Evolutionary conservation across 2,113 vertebrate genomes (phyloP).

Genomic region (Stercorarius parasiticus): DNA sequence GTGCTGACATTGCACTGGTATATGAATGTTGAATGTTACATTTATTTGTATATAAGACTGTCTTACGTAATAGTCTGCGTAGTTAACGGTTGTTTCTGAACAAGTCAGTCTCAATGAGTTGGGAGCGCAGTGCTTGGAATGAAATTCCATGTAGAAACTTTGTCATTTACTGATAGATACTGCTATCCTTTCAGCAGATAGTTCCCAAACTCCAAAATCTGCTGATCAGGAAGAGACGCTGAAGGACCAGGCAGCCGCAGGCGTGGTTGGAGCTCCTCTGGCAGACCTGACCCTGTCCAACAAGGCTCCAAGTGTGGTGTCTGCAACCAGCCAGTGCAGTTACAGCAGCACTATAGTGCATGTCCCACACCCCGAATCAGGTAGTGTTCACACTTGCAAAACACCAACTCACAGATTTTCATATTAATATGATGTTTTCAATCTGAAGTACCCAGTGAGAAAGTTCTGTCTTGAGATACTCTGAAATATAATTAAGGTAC

Average conservation of each 20-base stretch:
- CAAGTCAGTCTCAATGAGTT: not conserved
- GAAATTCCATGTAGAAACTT: not conserved
- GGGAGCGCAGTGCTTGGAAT: not conserved
- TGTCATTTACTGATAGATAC: slow-evolving; percentile 45
- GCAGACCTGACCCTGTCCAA: slow-evolving; percentile 80
- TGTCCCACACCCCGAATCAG: slow-evolving; percentile 84
- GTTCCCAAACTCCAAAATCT: slow-evolving; percentile 61
- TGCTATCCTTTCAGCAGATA: slow-evolving; percentile 35
- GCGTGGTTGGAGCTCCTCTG: slow-evolving; percentile 70
- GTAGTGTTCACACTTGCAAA: slow-evolving; percentile 30
- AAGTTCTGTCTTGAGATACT: not conserved
- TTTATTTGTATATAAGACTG: not conserved
- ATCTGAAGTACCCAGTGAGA: not conserved
- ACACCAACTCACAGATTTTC: not conserved
- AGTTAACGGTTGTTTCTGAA: not conserved
- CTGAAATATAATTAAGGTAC: not conserved
- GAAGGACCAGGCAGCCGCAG: slow-evolving; percentile 12
- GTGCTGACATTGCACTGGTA: not conserved
- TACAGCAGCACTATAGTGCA: slow-evolving; percentile 86
- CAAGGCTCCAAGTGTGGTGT: slow-evolving; percentile 83
- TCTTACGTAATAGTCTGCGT: not conserved
- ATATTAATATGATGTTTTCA: not conserved
- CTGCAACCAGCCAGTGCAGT: slow-evolving; percentile 85
- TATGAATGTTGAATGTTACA: not conserved
- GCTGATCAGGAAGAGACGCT: slow-evolving; percentile 15